Evolutionary conservation across 1,140 invertebrate species (phyloP).

Genomic region (Apis dorsata): DNA sequence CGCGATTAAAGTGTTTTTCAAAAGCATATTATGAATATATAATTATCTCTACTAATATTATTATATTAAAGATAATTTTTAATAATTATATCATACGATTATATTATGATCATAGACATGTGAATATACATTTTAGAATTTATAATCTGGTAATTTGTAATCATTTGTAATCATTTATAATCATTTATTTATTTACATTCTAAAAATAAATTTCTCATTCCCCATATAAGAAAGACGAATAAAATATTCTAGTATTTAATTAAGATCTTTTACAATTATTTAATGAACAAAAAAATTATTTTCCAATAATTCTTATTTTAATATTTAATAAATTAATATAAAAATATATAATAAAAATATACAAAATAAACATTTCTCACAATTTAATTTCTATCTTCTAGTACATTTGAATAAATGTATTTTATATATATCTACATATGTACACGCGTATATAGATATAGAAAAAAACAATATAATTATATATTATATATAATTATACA

Average conservation of each 20-base stretch:
- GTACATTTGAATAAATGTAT: background rate
- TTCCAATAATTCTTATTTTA: background rate
- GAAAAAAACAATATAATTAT: background rate
- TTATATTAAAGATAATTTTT: background rate
- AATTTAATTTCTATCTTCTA: background rate
- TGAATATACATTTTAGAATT: no score
- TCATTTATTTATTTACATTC: no score
- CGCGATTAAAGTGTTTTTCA: slow-evolving; percentile 16
- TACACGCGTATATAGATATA: no score
- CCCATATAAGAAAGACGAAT: no score
- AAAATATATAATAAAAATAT: background rate
- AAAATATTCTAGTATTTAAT: background rate
- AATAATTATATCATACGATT: background rate
- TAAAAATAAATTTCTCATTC: no score
- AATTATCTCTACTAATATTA: background rate
- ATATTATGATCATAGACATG: background rate
- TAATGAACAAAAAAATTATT: background rate
- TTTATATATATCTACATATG: no score
- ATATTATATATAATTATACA: no score
- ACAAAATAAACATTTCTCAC: no score
- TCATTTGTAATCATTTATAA: no score
- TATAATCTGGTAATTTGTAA: no score
- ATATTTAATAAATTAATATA: no score
- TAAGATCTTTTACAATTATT: background rate
- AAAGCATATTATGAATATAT: background rate